phyloP scores from a whole-genome alignment of 2,888 invertebrate species.

The Lycaena phlaeas region DNA sequence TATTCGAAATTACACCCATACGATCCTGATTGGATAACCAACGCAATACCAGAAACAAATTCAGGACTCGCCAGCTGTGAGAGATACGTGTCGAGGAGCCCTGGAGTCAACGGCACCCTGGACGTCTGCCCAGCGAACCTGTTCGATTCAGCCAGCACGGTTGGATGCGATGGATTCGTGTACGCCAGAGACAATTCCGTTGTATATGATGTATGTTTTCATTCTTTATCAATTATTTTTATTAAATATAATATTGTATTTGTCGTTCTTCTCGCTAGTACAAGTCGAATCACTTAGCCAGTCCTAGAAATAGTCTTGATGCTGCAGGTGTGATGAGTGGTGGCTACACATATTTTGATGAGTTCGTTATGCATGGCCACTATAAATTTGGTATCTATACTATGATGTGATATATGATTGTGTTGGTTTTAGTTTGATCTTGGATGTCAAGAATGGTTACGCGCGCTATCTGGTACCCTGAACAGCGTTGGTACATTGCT shows the following conservation, averaged over 20 bases:
- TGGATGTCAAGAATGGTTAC: slow-evolving; percentile 73
- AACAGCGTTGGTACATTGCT: slow-evolving; percentile 75
- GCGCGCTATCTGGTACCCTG: slow-evolving; percentile 76
- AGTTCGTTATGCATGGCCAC: too few species aligned
- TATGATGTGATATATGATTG: too few species aligned
- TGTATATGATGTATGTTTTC: slow-evolving; percentile 26
- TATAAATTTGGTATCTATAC: too few species aligned
- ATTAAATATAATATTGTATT: too few species aligned
- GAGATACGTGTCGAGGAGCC: slow-evolving; percentile 29
- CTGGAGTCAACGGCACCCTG: slow-evolving; percentile 21
- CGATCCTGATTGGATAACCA: slow-evolving; percentile 37
- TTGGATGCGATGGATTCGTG: slow-evolving; percentile 23
- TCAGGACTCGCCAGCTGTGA: slow-evolving; percentile 42
- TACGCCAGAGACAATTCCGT: slow-evolving; percentile 24
- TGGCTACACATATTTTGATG: too few species aligned
- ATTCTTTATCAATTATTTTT: too few species aligned
- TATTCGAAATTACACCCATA: slow-evolving; percentile 21
- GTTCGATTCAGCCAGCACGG: slow-evolving; percentile 24
- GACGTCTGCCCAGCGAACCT: slow-evolving; percentile 34
- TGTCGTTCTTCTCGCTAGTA: too few species aligned
- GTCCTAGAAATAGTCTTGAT: too few species aligned
- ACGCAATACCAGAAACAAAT: slow-evolving; percentile 36
- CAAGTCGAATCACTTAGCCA: too few species aligned
- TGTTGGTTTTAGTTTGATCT: slow-evolving; percentile 65
- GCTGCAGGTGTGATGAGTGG: too few species aligned